These are phyloP conservation scores for Miopithecus talapoin DNA, from an alignment of 2,797 vertebrate genomes.

Conservation along the genomic window DNA sequence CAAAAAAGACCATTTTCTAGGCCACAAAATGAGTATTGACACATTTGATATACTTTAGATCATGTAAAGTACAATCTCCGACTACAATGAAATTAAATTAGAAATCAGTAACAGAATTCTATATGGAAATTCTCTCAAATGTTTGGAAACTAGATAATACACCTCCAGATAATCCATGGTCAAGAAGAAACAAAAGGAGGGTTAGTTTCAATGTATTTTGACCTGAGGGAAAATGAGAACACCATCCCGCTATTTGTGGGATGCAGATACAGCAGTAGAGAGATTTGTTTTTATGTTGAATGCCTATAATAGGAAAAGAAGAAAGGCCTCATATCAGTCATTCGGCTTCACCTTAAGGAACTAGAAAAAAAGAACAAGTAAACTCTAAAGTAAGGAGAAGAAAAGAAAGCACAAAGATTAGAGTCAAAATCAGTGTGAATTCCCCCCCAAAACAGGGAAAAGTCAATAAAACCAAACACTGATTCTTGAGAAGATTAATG, in stretches of 20 bases:
- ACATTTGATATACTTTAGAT: background rate
- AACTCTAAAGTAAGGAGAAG: background rate
- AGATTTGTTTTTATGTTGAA: too few species aligned
- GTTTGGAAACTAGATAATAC: background rate
- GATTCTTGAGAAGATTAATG: background rate
- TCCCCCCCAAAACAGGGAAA: background rate
- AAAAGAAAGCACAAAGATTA: too few species aligned
- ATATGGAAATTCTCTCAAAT: background rate
- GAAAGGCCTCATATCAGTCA: too few species aligned
- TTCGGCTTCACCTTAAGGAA: too few species aligned
- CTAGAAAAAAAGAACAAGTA: too few species aligned
- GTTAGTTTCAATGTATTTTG: accelerated
- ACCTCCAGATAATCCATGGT: background rate
- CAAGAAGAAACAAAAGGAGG: background rate
- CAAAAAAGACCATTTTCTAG: background rate
- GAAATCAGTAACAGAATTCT: background rate
- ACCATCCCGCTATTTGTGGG: too few species aligned
- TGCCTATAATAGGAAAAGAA: too few species aligned
- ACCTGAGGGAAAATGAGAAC: background rate
- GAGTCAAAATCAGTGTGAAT: too few species aligned
- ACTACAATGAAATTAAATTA: background rate
- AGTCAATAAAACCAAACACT: background rate
- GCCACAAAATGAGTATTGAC: background rate
- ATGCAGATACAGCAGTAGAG: too few species aligned
- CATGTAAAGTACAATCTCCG: background rate